Base-by-base conservation (phyloP, 2,888 invertebrate species). In the Dinocampus coccinellae region DNA sequence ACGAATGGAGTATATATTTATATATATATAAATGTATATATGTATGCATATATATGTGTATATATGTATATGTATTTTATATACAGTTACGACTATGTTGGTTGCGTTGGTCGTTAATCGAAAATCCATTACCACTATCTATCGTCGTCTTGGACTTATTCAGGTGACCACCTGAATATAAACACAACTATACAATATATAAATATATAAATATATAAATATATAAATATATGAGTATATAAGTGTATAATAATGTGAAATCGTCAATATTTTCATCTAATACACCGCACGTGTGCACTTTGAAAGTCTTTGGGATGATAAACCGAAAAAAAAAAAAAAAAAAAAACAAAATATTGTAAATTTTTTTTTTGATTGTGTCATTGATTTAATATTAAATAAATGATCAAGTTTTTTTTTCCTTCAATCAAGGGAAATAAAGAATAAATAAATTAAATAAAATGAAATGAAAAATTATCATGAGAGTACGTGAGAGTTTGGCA, bases 51-150 rank as follows among this genome's bases (percentile, higher is more conserved):
- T 16, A 52, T 58, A 62, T 24, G 53, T 34, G 13, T 36, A 34
- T 66, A 57, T 33, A 57, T 42, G 42, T n/a, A 4, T 16, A n/a
- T 42, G 42, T 42, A n/a, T 42, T 47, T 16, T 47, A 16, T 47
- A 47, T 47, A 47, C 47, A 47, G 47, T 47, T 47, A 47, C 47
- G 47, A 47, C 47, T 47, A 47, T 47, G 29, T 29, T 16, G 29
- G 69, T 72, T 67, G 57, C 74, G 74, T 74, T 74, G 71, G 70
- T 76, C 78, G 76, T 80, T 79, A 80, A 83, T 80, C 81, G 82
- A 82, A 79, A 78, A 79, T 81, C 84, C 84, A 85, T 85, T 83
- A 84, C 82, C 82, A 78, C 80, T 85, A 85, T 84, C 83, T 79
- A 47, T 76, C 78, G 74, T 77, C 75, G 69, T 78, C 77, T 76